These are phyloP conservation scores for Orthosia incerta DNA, from an alignment of 2,888 invertebrate species.

Conservation along the genomic window DNA sequence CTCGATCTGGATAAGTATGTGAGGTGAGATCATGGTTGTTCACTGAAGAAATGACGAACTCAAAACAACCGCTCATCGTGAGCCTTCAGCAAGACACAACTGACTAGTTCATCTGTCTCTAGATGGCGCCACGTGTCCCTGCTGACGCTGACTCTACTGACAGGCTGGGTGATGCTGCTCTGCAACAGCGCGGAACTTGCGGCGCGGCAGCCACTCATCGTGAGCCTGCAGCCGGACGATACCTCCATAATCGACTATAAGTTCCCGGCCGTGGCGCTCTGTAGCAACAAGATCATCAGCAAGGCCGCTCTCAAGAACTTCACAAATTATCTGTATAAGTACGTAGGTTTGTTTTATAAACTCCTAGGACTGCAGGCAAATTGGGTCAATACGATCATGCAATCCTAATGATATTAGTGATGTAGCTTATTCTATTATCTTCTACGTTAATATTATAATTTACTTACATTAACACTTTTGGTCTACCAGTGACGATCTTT, in stretches of 20 bases:
- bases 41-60: neutral
- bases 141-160: slow-evolving; percentile 16
- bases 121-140: slow-evolving; percentile 36
- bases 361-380: neutral
- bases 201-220: slow-evolving; percentile 41
- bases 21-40: slow-evolving; percentile 31
- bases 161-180: slow-evolving; percentile 21
- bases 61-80: too few species aligned
- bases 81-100: too few species aligned
- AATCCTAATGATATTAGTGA: too few species aligned
- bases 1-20: slow-evolving; percentile 19
- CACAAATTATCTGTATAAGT: slow-evolving; percentile 44
- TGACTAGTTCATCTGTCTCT: too few species aligned
- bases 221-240: slow-evolving; percentile 43
- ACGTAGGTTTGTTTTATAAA: neutral
- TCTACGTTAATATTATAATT: too few species aligned
- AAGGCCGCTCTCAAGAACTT: slow-evolving; percentile 41
- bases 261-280: slow-evolving; percentile 92
- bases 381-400: too few species aligned
- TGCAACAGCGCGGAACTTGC: neutral
- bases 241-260: slow-evolving; percentile 82
- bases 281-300: slow-evolving; percentile 72
- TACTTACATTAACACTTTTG: too few species aligned
- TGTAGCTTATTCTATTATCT: too few species aligned
- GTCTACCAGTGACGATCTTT: neutral